A percentile compares a stretch with the other conserved stretches of the same genome.
Evolutionary conservation across 2,113 vertebrate genomes (phyloP).

Genomic region (Gymnorhina tibicen): DNA sequence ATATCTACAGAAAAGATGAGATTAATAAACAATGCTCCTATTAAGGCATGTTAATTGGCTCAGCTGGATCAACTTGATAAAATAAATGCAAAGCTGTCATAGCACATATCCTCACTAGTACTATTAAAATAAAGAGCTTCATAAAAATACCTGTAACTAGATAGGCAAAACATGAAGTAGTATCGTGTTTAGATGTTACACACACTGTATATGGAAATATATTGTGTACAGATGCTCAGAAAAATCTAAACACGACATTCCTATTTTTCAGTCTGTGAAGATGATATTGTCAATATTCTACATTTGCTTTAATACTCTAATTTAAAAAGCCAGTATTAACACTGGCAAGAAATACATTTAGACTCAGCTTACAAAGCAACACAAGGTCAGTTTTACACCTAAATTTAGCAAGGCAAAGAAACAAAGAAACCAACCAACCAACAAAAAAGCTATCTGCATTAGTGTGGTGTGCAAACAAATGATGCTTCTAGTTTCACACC

Average conservation of each 20-base stretch:
- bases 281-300: not conserved
- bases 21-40: not conserved
- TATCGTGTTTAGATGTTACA: not conserved
- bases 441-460: not conserved
- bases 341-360: not conserved
- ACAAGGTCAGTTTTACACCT: not conserved
- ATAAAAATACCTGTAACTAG: not conserved
- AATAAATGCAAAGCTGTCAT: not conserved
- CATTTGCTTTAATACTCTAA: not conserved
- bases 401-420: not conserved
- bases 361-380: not conserved
- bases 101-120: not conserved
- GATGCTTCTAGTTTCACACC: not conserved
- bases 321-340: not conserved
- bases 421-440: not conserved
- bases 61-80: not conserved
- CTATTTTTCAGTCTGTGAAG: not conserved
- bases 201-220: not conserved
- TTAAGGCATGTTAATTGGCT: not conserved
- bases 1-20: too few relatives aligned
- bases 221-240: not conserved
- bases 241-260: not conserved
- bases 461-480: not conserved
- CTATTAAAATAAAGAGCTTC: not conserved
- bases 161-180: not conserved